phyloP scores from a whole-genome alignment of 1,140 invertebrate species.

The Drosophila eugracilis region DNA sequence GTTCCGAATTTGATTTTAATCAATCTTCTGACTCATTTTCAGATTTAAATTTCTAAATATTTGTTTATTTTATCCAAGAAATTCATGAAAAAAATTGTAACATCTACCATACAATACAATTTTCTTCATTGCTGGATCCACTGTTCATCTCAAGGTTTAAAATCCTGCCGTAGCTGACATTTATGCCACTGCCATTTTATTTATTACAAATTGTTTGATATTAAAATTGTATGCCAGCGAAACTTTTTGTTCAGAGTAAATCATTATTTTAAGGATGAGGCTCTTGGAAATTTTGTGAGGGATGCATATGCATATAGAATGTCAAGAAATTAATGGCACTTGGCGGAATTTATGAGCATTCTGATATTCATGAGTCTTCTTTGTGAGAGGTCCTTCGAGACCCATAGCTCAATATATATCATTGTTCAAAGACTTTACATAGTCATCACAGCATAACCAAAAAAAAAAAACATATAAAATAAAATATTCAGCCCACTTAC shows the following conservation, averaged over 20 bases:
- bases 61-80: too few species aligned
- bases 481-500: not conserved
- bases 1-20: too few species aligned
- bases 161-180: constrained; percentile 64
- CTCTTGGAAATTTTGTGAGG: not conserved
- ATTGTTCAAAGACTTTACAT: constrained; percentile 20
- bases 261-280: constrained; percentile 45
- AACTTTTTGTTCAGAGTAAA: constrained; percentile 58
- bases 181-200: constrained; percentile 69
- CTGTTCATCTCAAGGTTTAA: constrained; percentile 5
- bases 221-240: constrained; percentile 69
- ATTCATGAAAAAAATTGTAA: too few species aligned
- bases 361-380: constrained; percentile 61
- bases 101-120: not conserved
- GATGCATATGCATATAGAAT: constrained; percentile 59
- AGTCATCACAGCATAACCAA: constrained; percentile 1
- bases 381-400: constrained; percentile 31
- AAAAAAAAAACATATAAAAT: too few species aligned
- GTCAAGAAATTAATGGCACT: constrained; percentile 79
- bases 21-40: too few species aligned
- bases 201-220: constrained; percentile 81
- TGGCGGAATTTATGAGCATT: constrained; percentile 66
- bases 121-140: not conserved
- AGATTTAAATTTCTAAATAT: too few species aligned
- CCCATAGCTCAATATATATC: constrained; percentile 21